Percentiles rank a stretch among this genome's conserved stretches.
Evolutionary conservation across 2,113 vertebrate species (phyloP).

Genomic region (Gymnarchus niloticus): DNA sequence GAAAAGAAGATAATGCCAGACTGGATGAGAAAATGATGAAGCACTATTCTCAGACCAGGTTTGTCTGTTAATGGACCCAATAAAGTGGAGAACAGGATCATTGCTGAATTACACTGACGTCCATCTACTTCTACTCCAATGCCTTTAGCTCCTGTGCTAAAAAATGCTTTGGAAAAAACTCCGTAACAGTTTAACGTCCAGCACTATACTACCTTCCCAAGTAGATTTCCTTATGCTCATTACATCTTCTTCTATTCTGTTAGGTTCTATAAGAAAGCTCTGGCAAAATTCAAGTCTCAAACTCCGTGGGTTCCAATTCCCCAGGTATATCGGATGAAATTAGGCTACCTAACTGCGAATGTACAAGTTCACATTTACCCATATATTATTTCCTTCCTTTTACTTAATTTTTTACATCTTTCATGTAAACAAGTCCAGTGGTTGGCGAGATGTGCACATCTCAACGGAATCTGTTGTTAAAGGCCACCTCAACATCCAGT

Average conservation of each 20-base stretch:
- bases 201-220: neutral
- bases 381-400: too few relatives aligned
- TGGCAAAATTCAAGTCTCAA: neutral
- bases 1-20: too few relatives aligned
- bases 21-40: too few relatives aligned
- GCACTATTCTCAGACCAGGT: too few relatives aligned
- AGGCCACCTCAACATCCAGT: constrained; percentile 3
- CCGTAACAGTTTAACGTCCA: neutral
- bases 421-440: constrained; percentile 23
- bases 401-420: constrained; percentile 13
- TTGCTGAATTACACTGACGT: neutral
- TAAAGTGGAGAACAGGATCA: too few relatives aligned
- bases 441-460: constrained; percentile 12
- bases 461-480: neutral
- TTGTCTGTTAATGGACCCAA: too few relatives aligned
- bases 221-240: neutral
- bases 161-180: neutral
- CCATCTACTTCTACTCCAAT: neutral
- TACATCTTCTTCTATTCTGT: constrained; percentile 7
- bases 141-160: neutral
- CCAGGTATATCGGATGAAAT: constrained; percentile 13
- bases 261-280: neutral
- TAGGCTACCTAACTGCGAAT: neutral
- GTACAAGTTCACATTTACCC: too few relatives aligned
- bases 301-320: neutral